Evolutionary conservation across 2,888 invertebrate genomes (phyloP).

Genomic region (Erynnis tages): DNA sequence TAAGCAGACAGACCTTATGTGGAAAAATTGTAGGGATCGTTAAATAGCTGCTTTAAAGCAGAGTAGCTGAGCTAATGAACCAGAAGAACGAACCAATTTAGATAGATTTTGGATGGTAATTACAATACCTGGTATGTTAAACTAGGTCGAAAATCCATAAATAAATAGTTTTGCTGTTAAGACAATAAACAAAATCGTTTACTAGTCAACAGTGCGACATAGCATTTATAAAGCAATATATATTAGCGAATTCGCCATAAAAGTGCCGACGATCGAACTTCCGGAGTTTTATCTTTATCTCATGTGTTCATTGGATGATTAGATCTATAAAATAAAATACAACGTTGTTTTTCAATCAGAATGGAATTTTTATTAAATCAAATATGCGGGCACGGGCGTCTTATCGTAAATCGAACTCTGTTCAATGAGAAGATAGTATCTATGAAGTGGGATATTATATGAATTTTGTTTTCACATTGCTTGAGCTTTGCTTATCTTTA

Average conservation of each 20-base stretch:
- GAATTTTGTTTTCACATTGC: neutral
- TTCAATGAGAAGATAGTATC: slow-evolving; percentile 1
- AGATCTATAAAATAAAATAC: neutral
- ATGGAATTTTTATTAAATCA: slow-evolving; percentile 9
- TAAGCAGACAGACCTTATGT: too few relatives aligned
- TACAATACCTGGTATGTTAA: too few relatives aligned
- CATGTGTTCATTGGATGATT: neutral
- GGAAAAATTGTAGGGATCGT: too few relatives aligned
- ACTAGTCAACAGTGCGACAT: too few relatives aligned
- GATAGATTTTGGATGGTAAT: too few relatives aligned
- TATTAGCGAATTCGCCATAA: neutral
- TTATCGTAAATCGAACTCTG: slow-evolving; percentile 9
- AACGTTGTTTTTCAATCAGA: neutral
- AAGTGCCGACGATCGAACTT: neutral
- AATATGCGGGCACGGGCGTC: slow-evolving; percentile 1
- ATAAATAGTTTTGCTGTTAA: too few relatives aligned
- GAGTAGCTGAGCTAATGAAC: too few relatives aligned
- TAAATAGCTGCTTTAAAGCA: too few relatives aligned
- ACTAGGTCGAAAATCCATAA: too few relatives aligned
- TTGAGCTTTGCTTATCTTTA: too few relatives aligned
- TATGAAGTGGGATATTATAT: neutral
- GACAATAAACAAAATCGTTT: too few relatives aligned
- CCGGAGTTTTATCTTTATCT: neutral
- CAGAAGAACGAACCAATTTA: too few relatives aligned
- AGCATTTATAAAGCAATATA: neutral